These are phyloP conservation scores for Meandrusa payeni DNA, from an alignment of 2,888 invertebrate species.

Conservation along the genomic window DNA sequence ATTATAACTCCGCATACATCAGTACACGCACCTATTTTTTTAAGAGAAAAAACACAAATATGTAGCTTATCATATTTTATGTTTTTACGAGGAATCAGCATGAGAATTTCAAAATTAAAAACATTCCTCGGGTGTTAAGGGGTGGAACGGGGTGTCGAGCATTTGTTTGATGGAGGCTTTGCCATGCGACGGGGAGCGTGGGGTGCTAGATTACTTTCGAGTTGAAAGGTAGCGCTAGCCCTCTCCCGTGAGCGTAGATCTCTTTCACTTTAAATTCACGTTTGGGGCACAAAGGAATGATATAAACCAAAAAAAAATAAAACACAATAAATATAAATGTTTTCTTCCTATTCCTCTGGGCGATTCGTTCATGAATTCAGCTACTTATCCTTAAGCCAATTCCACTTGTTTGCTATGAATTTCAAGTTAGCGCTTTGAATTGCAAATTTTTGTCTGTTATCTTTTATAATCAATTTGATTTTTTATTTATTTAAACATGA, in stretches of 20 bases:
- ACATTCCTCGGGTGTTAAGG: slow-evolving; percentile 77
- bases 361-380: slow-evolving; percentile 74
- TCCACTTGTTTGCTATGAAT: slow-evolving; percentile 42
- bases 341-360: slow-evolving; percentile 71
- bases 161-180: slow-evolving; percentile 80
- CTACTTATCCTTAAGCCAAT: slow-evolving; percentile 74
- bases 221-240: slow-evolving; percentile 80
- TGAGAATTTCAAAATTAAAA: slow-evolving; percentile 81
- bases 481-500: too few species aligned
- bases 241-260: slow-evolving; percentile 77
- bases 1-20: too few species aligned
- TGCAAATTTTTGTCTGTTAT: too few species aligned
- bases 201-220: slow-evolving; percentile 80
- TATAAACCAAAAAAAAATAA: slow-evolving; percentile 78
- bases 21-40: too few species aligned
- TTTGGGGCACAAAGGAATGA: slow-evolving; percentile 78
- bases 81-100: slow-evolving; percentile 71
- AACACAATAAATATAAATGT: slow-evolving; percentile 77
- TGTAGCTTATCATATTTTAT: slow-evolving; percentile 64
- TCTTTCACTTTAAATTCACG: slow-evolving; percentile 80
- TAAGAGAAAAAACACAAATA: slow-evolving; percentile 36
- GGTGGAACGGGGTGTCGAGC: slow-evolving; percentile 71
- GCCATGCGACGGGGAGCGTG: slow-evolving; percentile 67
- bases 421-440: neutral
- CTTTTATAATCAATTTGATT: too few species aligned